A percentile compares a stretch with the other conserved stretches of the same genome.
Evolutionary conservation across 1,140 invertebrate genomes (phyloP).

Genomic region (Venustaconcha ellipsiformis): DNA sequence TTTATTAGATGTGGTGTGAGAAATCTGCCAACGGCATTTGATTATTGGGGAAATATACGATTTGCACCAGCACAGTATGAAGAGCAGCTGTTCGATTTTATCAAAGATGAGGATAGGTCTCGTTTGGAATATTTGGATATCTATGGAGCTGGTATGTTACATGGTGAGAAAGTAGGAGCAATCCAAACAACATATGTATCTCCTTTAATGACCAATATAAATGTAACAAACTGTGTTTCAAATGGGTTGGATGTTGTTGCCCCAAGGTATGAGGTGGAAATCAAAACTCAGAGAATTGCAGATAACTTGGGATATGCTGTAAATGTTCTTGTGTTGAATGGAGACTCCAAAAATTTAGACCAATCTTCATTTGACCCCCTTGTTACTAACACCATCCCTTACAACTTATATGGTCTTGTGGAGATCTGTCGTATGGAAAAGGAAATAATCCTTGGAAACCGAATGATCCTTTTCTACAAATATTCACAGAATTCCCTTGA

Average conservation of each 20-base stretch:
- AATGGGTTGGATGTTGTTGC: slow-evolving; percentile 94
- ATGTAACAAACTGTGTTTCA: slow-evolving; percentile 85
- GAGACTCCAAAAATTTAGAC: slow-evolving; percentile 89
- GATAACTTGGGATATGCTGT: slow-evolving; percentile 91
- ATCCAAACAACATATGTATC: slow-evolving; percentile 87
- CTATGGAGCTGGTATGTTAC: slow-evolving; percentile 91
- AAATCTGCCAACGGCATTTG: slow-evolving; percentile 77
- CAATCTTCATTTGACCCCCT: slow-evolving; percentile 77
- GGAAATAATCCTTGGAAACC: slow-evolving; percentile 88
- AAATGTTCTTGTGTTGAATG: slow-evolving; percentile 88
- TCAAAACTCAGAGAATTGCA: slow-evolving; percentile 75
- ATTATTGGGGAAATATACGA: slow-evolving; percentile 97
- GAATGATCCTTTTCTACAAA: slow-evolving; percentile 95
- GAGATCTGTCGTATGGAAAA: slow-evolving; percentile 97
- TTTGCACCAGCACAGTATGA: slow-evolving; percentile 93
- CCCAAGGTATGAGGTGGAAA: slow-evolving; percentile 75
- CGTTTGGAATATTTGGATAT: slow-evolving; percentile 87
- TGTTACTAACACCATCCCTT: slow-evolving; percentile 83
- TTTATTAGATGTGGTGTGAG: slow-evolving; percentile 92
- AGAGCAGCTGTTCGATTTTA: slow-evolving; percentile 70
- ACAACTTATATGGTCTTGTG: slow-evolving; percentile 93
- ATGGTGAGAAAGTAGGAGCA: slow-evolving; percentile 92
- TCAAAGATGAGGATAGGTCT: slow-evolving; percentile 43
- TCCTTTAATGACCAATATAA: slow-evolving; percentile 85
- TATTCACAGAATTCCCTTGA: slow-evolving; percentile 97